A percentile compares a stretch with the other conserved stretches of the same genome.
Conservation (phyloP, 2,888 invertebrate genomes). For the Arctia plantaginis region DNA sequence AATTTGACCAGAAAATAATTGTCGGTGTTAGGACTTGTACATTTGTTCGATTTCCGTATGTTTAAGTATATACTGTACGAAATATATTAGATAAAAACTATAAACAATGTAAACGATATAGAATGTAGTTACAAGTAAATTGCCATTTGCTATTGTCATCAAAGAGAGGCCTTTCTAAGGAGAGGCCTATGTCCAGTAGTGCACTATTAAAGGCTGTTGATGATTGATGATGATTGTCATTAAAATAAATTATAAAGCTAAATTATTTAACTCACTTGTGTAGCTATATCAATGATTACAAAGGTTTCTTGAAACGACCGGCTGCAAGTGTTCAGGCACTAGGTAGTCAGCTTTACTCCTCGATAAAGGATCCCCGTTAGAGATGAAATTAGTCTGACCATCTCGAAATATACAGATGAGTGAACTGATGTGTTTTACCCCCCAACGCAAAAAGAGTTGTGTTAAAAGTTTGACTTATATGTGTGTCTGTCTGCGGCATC, state of each 20-base stretch:
- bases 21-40: constrained; percentile 22
- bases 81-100: background rate
- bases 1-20: constrained; percentile 51
- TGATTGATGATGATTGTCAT: too few species aligned
- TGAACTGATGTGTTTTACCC: too few species aligned
- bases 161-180: too few species aligned
- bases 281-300: too few species aligned
- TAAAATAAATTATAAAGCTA: background rate
- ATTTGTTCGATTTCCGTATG: constrained; percentile 14
- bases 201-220: too few species aligned
- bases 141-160: background rate
- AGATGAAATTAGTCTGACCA: background rate
- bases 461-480: too few species aligned
- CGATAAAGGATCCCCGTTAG: background rate
- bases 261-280: too few species aligned
- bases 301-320: background rate
- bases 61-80: constrained; percentile 5
- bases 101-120: background rate
- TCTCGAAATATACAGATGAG: background rate
- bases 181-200: too few species aligned
- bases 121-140: background rate
- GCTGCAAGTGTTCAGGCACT: too few species aligned
- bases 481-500: too few species aligned
- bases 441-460: too few species aligned
- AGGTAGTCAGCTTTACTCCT: background rate